Evolutionary conservation across 2,888 invertebrate species (phyloP), one percentile per base, ranked within the genome.

Genomic region (Endotricha flammealis): DNA sequence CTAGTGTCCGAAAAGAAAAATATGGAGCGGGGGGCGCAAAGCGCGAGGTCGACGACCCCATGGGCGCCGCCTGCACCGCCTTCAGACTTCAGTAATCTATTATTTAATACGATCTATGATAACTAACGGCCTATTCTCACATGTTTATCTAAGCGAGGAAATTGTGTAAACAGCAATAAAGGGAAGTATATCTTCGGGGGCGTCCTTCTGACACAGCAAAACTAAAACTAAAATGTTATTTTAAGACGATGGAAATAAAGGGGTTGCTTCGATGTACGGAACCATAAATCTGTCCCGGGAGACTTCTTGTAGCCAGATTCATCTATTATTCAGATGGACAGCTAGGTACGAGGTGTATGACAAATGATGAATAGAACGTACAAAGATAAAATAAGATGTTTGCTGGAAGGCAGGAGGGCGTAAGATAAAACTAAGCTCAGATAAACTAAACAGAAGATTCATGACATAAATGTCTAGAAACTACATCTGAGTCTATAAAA

Each of bases 1-100:
- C 62, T 60, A 67, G 67, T 77, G 83, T 78, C 81, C 80, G 77
- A 78, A 75, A 79, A 81, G 80, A 80, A 81, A 82, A 81, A 79
- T 80, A 66, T 74, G 69, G 74, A 72, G 68, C 69, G 74, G 61
- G 64, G 63, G 70, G 58, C 64, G 64, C 58, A 69, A 62, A 65
- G 62, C 48, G 63, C 51, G 67, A 45, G 82, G 79, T 78, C 80
- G 55, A 65, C 59, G 80, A 80, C 74, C 83, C 57, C 66, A 50
- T 14, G 32, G 53, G 56, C 50, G 52, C 43, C 53, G 55, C 57
- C 45, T 55, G 62, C 56, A 54, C 50, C 38, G 56, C 60, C 68
- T 64, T 62, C 64, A 68, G 62, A 63, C 64, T 65, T 58, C 63
- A 64, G 62, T 60, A 64, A 68, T 64, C 68, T 67, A 69, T 68